These are phyloP conservation scores for Ashinkailepas kermadecensis DNA, from an alignment of 2,888 invertebrate species.

Conservation along the genomic window DNA sequence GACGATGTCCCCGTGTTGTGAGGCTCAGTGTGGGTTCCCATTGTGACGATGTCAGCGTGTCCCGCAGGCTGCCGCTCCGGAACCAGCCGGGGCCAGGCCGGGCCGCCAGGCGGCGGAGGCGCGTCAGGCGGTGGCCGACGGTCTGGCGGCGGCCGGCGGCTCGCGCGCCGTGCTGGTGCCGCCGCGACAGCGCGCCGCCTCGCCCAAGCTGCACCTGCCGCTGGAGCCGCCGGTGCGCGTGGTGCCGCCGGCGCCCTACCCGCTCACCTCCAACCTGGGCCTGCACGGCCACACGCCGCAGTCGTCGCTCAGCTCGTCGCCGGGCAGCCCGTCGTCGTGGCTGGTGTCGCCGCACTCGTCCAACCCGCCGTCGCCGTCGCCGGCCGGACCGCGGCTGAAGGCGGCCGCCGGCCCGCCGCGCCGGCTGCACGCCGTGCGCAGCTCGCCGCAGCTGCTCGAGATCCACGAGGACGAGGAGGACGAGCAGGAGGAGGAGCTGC, in stretches of 20 bases:
- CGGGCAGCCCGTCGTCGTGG: slow-evolving; percentile 20
- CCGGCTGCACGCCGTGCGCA: slow-evolving; percentile 44
- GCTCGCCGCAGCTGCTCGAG: slow-evolving; percentile 48
- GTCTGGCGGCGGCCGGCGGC: slow-evolving; percentile 7
- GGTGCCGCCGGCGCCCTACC: slow-evolving; percentile 37
- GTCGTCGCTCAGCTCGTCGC: slow-evolving; percentile 26
- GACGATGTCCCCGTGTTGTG: no score
- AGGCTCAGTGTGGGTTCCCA: no score
- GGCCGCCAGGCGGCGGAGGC: not conserved
- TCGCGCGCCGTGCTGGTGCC: not conserved
- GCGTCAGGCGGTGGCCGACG: not conserved
- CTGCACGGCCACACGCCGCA: slow-evolving; percentile 27
- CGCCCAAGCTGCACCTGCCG: slow-evolving; percentile 4
- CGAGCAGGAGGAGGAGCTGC: slow-evolving; percentile 43
- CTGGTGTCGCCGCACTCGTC: slow-evolving; percentile 8
- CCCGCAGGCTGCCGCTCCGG: no score
- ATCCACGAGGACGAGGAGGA: slow-evolving; percentile 64
- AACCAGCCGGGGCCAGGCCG: no score
- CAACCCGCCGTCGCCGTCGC: slow-evolving; percentile 22
- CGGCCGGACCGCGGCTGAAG: slow-evolving; percentile 4
- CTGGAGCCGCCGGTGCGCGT: slow-evolving; percentile 35
- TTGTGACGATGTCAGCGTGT: no score
- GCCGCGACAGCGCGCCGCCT: not conserved
- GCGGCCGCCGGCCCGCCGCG: slow-evolving; percentile 50
- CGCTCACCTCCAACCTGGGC: slow-evolving; percentile 30